Percentiles rank a stretch among this genome's conserved stretches.
These are phyloP conservation scores for Drosophila peninsularis DNA, from an alignment of 2,888 invertebrate genomes.

Conservation along the genomic window DNA sequence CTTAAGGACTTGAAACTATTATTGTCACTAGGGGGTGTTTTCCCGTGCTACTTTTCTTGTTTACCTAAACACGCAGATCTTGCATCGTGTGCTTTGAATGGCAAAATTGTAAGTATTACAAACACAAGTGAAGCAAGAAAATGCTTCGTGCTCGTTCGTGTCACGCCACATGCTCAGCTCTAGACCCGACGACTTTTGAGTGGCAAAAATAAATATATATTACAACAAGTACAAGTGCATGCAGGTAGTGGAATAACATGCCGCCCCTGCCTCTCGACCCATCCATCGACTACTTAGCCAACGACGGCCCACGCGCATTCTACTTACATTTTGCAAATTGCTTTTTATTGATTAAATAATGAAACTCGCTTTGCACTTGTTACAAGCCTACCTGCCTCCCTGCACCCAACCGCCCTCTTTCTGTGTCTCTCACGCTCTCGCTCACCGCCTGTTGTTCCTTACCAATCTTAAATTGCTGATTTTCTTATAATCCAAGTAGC, in stretches of 20 bases:
- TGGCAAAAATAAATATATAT: conserved; percentile 57
- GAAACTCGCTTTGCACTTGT: conserved; percentile 17
- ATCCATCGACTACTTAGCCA: conserved; percentile 20
- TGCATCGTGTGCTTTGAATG: not conserved
- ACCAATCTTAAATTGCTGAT: conserved; percentile 92
- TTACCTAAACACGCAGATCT: not conserved
- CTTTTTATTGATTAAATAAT: conserved; percentile 76
- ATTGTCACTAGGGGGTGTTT: too few relatives aligned
- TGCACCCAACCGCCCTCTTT: not conserved
- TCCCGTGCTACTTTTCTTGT: too few relatives aligned
- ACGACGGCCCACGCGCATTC: conserved; percentile 56
- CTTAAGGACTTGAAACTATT: too few relatives aligned
- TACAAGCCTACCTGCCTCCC: not conserved
- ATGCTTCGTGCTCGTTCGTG: conserved; percentile 14
- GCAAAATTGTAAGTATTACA: not conserved
- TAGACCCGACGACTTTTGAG: conserved; percentile 51
- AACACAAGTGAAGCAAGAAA: not conserved
- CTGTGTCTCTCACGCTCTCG: too few relatives aligned
- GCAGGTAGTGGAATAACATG: conserved; percentile 58
- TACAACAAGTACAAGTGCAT: conserved; percentile 51
- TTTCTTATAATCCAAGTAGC: conserved; percentile 90
- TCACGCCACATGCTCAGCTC: conserved; percentile 34
- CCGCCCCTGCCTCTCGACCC: not conserved
- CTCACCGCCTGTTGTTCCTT: conserved; percentile 83
- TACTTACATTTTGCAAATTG: conserved; percentile 71